These are phyloP conservation scores for Hybognathus amarus DNA, from an alignment of 2,797 vertebrate species.

Conservation along the genomic window DNA sequence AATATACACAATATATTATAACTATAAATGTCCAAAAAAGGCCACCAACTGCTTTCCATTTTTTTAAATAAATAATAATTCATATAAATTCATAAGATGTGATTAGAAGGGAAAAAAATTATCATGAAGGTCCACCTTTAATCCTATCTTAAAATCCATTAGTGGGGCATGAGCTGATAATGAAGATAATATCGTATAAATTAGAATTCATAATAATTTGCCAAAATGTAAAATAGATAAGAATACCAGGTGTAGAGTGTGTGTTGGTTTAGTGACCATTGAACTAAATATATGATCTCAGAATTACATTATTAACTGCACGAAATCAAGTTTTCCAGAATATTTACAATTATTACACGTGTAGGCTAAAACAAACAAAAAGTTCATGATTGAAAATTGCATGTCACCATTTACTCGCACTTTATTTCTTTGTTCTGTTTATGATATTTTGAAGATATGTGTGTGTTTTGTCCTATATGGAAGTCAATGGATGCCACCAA, in stretches of 20 bases:
- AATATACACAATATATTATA: neutral
- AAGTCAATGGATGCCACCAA: too few relatives aligned
- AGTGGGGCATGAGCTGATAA: neutral
- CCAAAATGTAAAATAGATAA: neutral
- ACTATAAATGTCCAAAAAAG: neutral
- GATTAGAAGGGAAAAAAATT: neutral
- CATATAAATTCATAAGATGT: neutral
- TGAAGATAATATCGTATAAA: neutral
- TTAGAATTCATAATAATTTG: neutral
- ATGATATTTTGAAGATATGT: too few relatives aligned
- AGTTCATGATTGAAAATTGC: too few relatives aligned
- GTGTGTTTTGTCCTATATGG: too few relatives aligned
- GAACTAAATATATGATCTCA: neutral
- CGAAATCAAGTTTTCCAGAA: neutral
- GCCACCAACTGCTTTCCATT: neutral
- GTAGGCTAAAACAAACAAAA: neutral
- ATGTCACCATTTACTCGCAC: too few relatives aligned
- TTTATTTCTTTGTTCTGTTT: too few relatives aligned
- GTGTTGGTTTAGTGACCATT: neutral
- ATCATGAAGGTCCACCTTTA: neutral
- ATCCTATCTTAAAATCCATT: neutral
- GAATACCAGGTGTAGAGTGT: neutral
- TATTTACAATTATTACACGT: neutral
- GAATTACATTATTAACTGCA: neutral
- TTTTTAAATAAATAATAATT: too few relatives aligned